Evolutionary conservation across 2,797 vertebrate genomes (phyloP).

Genomic region (Danionella dracula): DNA sequence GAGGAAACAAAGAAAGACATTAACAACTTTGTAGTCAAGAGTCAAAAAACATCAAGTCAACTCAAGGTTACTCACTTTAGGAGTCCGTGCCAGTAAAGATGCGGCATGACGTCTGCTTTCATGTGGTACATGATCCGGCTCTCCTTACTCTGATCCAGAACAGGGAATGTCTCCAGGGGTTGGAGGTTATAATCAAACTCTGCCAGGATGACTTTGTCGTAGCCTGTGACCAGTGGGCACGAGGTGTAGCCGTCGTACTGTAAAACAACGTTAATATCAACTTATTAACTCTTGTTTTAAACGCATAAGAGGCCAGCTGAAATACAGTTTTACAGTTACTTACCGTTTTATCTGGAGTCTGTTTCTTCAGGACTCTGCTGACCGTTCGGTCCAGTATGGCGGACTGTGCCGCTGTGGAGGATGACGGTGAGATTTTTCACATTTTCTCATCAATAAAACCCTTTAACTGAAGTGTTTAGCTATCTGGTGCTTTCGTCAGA

Average conservation of each 20-base stretch:
- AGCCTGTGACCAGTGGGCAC: slow-evolving; percentile 88
- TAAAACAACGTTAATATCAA: slow-evolving; percentile 32
- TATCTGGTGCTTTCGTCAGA: too few relatives aligned
- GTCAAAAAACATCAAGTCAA: too few relatives aligned
- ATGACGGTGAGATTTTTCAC: slow-evolving; percentile 22
- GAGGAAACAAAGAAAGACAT: slow-evolving; percentile 27
- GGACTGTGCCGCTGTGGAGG: slow-evolving; percentile 82
- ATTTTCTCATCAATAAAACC: too few relatives aligned
- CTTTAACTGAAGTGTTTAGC: too few relatives aligned
- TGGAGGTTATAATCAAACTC: slow-evolving; percentile 88
- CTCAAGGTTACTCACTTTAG: slow-evolving; percentile 88
- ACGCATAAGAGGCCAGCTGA: too few relatives aligned
- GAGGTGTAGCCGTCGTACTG: slow-evolving; percentile 98
- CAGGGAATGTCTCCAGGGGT: slow-evolving; percentile 92
- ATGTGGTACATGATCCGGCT: slow-evolving; percentile 85
- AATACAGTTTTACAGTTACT: slow-evolving; percentile 1
- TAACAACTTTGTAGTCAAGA: background rate
- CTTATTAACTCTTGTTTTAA: too few relatives aligned
- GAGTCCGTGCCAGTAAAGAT: slow-evolving; percentile 89
- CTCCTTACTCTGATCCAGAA: slow-evolving; percentile 91
- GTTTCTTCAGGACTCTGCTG: slow-evolving; percentile 79
- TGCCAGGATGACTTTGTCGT: slow-evolving; percentile 87
- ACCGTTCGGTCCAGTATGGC: slow-evolving; percentile 83
- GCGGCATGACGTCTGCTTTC: slow-evolving; percentile 93
- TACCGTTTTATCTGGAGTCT: slow-evolving; percentile 79